Base-by-base conservation (phyloP, 2,797 vertebrate genomes). In the Buceros bicornis region DNA sequence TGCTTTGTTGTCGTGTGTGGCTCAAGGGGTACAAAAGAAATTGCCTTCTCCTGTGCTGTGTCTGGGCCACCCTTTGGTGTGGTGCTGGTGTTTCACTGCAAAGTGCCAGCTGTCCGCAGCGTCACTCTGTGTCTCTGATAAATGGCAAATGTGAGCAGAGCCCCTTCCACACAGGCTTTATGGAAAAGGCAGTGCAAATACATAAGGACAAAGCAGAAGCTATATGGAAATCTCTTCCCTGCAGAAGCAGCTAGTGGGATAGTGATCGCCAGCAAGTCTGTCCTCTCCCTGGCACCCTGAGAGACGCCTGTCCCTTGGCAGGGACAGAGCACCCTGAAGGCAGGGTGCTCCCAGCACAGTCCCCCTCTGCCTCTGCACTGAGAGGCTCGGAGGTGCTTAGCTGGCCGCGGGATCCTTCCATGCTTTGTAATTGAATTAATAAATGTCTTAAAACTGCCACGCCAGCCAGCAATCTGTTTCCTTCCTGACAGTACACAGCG, bases 401-500 rank as follows among this genome's bases (percentile, higher is more conserved):
- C 29, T 4, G 5, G 66, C 84, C 72, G 60, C 54, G 5, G 54
- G 66, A 94, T 78, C 78, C 82, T 84, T 53, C 62, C 29, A 11
- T 13, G 96, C 84, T 92, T 90, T 54, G 47, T 82, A 89, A 92
- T 69, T 93, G 91, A 87, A 91, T 96, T 94, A 95, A 96, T 92
- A 94, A 81, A 79, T 51, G 14, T 35, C 92, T 81, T 78, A 61
- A 50, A 16, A 60, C 87, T 8, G 50, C 89, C 35, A n/a, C 22
- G 50, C 86, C 81, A 53, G 24, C 47, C 25, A n/a, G 47, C 90
- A 86, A 47, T n/a, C 86, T 89, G 80, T 43, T 77, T 67, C 82
- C 88, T 82, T 87, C 50, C 62, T 72, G 40, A 5, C 60, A 45
- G 61, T 22, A 65, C 76, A 3, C 85, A 76, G 91, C 82, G 29